Conservation (phyloP, 2,113 vertebrate genomes). For the Dasyornis broadbenti region DNA sequence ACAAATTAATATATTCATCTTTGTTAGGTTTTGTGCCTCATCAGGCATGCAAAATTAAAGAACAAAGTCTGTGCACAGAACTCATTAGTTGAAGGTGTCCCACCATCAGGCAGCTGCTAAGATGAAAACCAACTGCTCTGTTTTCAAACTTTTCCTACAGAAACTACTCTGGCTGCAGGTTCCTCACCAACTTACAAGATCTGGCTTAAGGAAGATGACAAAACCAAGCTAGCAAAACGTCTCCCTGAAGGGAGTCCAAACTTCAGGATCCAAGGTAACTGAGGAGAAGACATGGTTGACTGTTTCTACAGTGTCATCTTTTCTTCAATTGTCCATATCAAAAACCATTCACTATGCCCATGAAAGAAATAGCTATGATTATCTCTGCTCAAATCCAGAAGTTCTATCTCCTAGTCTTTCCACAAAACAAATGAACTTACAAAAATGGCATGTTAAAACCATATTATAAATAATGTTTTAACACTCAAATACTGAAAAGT, state of each 20-base stretch:
- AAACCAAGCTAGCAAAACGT: not conserved
- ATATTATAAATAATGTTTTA: not conserved
- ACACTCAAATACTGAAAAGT: not conserved
- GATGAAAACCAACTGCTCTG: not conserved
- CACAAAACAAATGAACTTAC: not conserved
- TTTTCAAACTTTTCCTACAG: not conserved
- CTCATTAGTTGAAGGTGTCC: not conserved
- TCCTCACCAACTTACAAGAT: not conserved
- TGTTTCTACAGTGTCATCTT: not conserved
- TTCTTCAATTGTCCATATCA: not conserved
- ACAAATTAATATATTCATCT: not conserved
- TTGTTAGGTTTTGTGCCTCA: not conserved
- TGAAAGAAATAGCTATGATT: not conserved
- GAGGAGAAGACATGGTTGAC: not conserved
- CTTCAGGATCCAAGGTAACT: not conserved
- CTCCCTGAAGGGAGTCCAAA: not conserved
- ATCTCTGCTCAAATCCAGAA: not conserved
- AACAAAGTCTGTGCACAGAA: not conserved
- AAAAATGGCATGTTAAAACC: not conserved
- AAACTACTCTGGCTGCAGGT: not conserved
- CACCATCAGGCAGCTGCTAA: not conserved
- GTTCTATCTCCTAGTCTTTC: not conserved
- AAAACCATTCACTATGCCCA: rapidly evolving
- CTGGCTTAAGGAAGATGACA: not conserved
- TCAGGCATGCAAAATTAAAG: not conserved